These are phyloP conservation scores for Parazoanthus darwini DNA, from an alignment of 92 coral and sea anemone species.

Conservation along the genomic window DNA sequence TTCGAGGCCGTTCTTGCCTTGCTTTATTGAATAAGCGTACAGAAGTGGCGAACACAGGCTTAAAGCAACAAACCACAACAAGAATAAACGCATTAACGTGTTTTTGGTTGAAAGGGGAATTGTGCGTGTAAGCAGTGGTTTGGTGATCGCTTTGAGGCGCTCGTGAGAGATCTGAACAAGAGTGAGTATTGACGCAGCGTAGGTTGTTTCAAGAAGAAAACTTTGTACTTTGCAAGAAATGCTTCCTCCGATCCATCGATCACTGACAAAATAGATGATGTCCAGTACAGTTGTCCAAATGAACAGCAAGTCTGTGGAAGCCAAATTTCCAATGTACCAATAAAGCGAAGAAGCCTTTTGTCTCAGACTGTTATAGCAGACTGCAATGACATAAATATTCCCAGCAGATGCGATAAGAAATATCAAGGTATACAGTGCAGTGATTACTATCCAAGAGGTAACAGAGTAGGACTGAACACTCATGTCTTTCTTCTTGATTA, in stretches of 20 bases:
- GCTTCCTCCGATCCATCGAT: slow-evolving; percentile 16
- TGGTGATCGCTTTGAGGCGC: slow-evolving; percentile 8
- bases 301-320: slow-evolving; percentile 4
- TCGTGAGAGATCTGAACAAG: slow-evolving; percentile 1
- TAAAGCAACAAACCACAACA: not conserved
- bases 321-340: slow-evolving; percentile 18
- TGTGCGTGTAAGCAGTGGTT: not conserved
- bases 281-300: not conserved
- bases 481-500: not conserved
- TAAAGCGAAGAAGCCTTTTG: not conserved
- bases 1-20: not conserved
- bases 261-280: slow-evolving; percentile 5
- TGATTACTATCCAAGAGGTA: not conserved
- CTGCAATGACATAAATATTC: not conserved
- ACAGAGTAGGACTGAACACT: not conserved
- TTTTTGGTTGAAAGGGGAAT: not conserved
- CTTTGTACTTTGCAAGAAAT: slow-evolving; percentile 3
- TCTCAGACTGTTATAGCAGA: not conserved
- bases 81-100: not conserved
- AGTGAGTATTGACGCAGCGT: not conserved
- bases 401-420: slow-evolving; percentile 2
- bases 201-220: slow-evolving; percentile 12
- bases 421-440: not conserved
- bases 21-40: slow-evolving; percentile 7
- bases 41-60: not conserved